phyloP scores from a whole-genome alignment of 2,888 invertebrate species.

The Ormyrus nitidulus region DNA sequence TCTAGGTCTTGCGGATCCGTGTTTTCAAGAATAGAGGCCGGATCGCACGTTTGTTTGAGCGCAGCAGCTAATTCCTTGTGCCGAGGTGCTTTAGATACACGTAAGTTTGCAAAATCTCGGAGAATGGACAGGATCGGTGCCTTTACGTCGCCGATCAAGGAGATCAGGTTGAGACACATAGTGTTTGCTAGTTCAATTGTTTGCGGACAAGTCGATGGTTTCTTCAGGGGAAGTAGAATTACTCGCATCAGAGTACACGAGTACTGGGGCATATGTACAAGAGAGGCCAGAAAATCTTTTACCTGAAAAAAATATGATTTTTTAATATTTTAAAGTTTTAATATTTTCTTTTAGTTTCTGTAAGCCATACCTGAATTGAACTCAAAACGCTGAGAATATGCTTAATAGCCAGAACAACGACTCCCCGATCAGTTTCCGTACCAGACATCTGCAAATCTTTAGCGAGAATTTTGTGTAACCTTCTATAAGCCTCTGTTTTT shows the following conservation, averaged over 20 bases:
- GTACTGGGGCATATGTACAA: conserved; percentile 72
- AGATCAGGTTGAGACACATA: conserved; percentile 71
- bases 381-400: conserved; percentile 72
- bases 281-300: conserved; percentile 70
- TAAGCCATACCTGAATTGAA: conserved; percentile 67
- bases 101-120: conserved; percentile 68
- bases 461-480: conserved; percentile 70
- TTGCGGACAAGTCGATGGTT: conserved; percentile 65
- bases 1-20: conserved; percentile 71
- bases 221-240: conserved; percentile 71
- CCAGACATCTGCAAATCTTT: conserved; percentile 70
- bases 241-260: conserved; percentile 74
- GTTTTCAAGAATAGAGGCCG: conserved; percentile 67
- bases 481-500: conserved; percentile 70
- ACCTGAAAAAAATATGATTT: conserved; percentile 56
- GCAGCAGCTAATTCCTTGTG: conserved; percentile 64
- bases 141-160: conserved; percentile 70
- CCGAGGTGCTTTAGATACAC: conserved; percentile 64
- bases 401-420: conserved; percentile 71
- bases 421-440: conserved; percentile 71
- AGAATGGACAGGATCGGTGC: conserved; percentile 71
- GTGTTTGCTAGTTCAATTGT: conserved; percentile 68
- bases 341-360: no score
- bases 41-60: conserved; percentile 65
- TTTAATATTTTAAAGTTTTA: no score